Percentiles rank a stretch among this genome's conserved stretches.
Conservation (phyloP, 2,113 vertebrate genomes). For the Podarcis raffonei region DNA sequence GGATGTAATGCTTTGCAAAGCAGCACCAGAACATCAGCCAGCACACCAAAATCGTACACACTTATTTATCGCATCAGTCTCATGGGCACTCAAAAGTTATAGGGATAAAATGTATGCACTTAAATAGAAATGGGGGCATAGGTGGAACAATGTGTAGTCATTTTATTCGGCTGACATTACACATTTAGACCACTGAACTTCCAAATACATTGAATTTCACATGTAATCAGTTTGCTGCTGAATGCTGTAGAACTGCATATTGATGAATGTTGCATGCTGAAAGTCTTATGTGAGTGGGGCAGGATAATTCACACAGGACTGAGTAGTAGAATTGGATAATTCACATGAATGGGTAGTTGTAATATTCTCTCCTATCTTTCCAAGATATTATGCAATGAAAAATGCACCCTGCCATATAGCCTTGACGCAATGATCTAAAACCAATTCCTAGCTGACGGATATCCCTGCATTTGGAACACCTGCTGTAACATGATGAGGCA, state of each 20-base stretch:
- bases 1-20: neutral
- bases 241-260: neutral
- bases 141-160: neutral
- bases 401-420: neutral
- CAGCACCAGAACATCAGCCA: neutral
- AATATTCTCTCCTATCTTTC: neutral
- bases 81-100: neutral
- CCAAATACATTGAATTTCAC: constrained; percentile 10
- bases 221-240: neutral
- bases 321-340: neutral
- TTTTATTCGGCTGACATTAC: neutral
- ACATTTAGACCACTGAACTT: neutral
- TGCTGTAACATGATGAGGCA: neutral
- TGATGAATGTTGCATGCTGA: neutral
- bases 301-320: neutral
- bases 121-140: neutral
- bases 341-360: neutral
- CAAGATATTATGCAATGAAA: neutral
- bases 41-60: neutral
- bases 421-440: neutral
- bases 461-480: neutral
- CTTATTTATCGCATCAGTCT: neutral
- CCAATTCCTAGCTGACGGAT: neutral
- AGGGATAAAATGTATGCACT: neutral
- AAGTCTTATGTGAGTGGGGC: neutral